These are phyloP conservation scores for Alectura lathami DNA, from an alignment of 2,113 vertebrate genomes.

Conservation along the genomic window DNA sequence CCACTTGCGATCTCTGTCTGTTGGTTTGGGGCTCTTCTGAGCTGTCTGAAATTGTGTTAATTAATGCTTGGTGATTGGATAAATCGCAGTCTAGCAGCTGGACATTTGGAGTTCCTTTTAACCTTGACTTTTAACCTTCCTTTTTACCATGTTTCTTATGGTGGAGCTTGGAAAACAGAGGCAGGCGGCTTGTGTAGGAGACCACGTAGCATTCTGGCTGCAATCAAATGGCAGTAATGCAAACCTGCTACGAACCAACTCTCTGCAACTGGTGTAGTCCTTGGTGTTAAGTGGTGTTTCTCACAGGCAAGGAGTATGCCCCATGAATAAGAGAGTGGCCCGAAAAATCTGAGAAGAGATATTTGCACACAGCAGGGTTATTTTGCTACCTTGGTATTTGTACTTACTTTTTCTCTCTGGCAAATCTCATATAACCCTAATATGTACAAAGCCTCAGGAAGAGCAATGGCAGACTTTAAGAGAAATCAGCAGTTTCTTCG, in stretches of 20 bases:
- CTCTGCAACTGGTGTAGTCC: neutral
- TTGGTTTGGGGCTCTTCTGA: neutral
- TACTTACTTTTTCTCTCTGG: neutral
- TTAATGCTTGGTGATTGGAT: neutral
- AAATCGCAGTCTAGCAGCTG: neutral
- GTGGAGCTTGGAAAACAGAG: neutral
- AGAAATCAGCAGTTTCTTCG: neutral
- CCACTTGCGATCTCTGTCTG: neutral
- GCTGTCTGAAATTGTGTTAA: neutral
- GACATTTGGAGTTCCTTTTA: neutral
- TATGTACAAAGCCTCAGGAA: neutral
- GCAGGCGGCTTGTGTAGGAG: neutral
- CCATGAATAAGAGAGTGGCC: neutral
- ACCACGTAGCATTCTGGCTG: neutral
- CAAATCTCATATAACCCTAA: neutral
- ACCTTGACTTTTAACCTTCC: too few relatives aligned
- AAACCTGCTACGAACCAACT: neutral
- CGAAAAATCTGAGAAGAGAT: neutral
- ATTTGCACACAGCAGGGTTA: neutral
- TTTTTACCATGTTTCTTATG: neutral
- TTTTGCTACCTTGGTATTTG: neutral
- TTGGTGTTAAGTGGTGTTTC: neutral
- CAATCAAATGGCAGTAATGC: neutral
- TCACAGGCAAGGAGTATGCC: neutral
- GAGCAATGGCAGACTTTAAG: neutral